Base-by-base conservation (phyloP, 2,797 vertebrate species). In the Bothrops alternatus region DNA sequence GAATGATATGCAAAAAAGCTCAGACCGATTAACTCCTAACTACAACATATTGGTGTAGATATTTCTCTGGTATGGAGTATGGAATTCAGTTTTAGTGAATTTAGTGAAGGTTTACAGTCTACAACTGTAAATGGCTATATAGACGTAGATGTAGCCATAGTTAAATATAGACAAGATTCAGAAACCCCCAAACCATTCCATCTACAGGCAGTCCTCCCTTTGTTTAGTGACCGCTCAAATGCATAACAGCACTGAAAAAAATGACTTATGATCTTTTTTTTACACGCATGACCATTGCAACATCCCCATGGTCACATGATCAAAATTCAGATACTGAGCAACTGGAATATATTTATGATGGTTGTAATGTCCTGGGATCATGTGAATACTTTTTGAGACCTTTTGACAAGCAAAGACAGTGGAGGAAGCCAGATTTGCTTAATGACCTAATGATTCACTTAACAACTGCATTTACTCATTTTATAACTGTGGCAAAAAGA, bases 1-100 rank as follows among this genome's bases (percentile, higher is more conserved):
- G 69, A 55, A 42, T 11, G n/a, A 88, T 18, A 5, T 53, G 26
- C n/a, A 50, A 20, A 58, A 32, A 13, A 16, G 61, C 78, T 88
- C 18, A 25, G 28, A 57, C n/a, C n/a, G 10, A 65, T 57, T n/a
- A 89, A 86, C 61, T n/a, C 32, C 82, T 0, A 0, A 28, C 50
- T 90, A 6, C n/a, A 60, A 95, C 91, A 82, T 92, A n/a, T 26
- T 91, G 93, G 78, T 87, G 32, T 25, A 93, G 93, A 92, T 69
- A 90, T 28, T 94, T 65, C 6, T 93, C 4, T 82, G 82, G 26
- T 0, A 0, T 0, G 78, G 20, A 0, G n/a, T 42, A 16, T 82
- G 4, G 78, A 25, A 82, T 82, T 82, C 20, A 47, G 8, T 25
- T 82, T 82, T 47, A 82, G 37, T 25, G 20, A 47, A 82, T 47